These are phyloP conservation scores for Neodiprion fabricii DNA, from an alignment of 1,140 invertebrate species.

Conservation along the genomic window DNA sequence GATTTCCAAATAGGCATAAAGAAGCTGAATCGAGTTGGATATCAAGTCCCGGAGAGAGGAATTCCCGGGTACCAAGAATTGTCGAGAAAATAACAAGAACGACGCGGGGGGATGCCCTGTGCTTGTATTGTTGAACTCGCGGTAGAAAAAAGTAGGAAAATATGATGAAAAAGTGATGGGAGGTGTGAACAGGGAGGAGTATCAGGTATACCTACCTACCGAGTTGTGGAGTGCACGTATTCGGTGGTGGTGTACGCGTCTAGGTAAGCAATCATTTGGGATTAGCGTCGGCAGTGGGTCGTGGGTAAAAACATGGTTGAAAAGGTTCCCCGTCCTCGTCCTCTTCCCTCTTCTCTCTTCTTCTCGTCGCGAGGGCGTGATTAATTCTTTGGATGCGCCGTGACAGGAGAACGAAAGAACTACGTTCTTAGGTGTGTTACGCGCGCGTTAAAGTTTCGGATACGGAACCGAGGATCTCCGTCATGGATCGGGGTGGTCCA, in stretches of 20 bases:
- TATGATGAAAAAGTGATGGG: no score
- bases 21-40: not conserved
- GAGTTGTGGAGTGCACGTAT: not conserved
- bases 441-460: not conserved
- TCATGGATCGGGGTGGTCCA: not conserved
- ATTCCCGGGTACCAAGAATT: not conserved
- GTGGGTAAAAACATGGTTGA: conserved; percentile 17
- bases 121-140: not conserved
- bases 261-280: conserved; percentile 15
- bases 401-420: conserved; percentile 10
- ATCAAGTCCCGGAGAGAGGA: not conserved
- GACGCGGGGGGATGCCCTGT: not conserved
- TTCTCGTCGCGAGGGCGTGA: not conserved
- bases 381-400: conserved; percentile 7
- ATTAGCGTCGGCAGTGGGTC: conserved; percentile 15
- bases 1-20: no score
- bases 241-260: not conserved
- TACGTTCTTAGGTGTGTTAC: conserved; percentile 4
- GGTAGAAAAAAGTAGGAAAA: not conserved
- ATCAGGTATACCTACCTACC: not conserved
- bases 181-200: no score
- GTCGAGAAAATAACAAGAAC: not conserved
- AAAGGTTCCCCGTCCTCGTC: conserved; percentile 1
- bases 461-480: not conserved
- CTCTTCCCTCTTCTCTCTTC: not conserved